Evolutionary conservation across 2,113 vertebrate genomes (phyloP), one percentile per base, ranked within the genome.

Genomic region (Crypturellus undulatus): DNA sequence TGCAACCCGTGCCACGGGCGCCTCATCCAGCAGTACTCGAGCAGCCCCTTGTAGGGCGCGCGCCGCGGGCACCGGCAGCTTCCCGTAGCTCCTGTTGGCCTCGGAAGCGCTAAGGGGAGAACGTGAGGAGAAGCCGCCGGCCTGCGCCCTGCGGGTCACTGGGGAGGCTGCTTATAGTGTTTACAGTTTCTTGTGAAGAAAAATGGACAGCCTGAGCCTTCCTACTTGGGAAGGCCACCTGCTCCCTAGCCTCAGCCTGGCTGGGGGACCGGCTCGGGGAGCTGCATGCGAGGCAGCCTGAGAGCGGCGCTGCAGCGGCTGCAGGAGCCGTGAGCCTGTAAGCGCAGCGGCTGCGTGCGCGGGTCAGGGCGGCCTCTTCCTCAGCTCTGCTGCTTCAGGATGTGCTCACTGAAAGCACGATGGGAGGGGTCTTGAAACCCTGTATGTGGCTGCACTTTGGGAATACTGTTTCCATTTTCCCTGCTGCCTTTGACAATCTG

Each of bases 11-110:
- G 99, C 92, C 98, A 98, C 81, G 14, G 97, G 14, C 96, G 18
- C 68, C 92, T 99, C 40, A 98, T 99, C 38, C 98, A 98, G 78
- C 98, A 99, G 26, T 99, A 99, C 26, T 98, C 98, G 0, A 97
- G 95, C 40, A 98, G 98, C 5, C 99, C 99, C 2, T 92, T 98
- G 9, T 99, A 98, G 98, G 83, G 75, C 22, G 6, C 3, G 0
- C 28, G 4, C 1, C 8, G 24, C 34, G 3, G 28, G 28, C 21
- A 59, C 76, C 11, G 5, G 12, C 7, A 13, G 8, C 5, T 0
- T 3, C 2, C 3, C 28, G 75, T 9, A 21, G 68, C 81, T 21
- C 56, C 4, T 1, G 20, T 7, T 6, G n/a, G 5, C 60, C 79
- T 24, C 58, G 72, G 64, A 42, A 56, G 79, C 15, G 10, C 34